Percentiles rank a stretch among this genome's conserved stretches.
These are phyloP conservation scores for Eurois occulta DNA, from an alignment of 2,888 invertebrate genomes.

Conservation along the genomic window DNA sequence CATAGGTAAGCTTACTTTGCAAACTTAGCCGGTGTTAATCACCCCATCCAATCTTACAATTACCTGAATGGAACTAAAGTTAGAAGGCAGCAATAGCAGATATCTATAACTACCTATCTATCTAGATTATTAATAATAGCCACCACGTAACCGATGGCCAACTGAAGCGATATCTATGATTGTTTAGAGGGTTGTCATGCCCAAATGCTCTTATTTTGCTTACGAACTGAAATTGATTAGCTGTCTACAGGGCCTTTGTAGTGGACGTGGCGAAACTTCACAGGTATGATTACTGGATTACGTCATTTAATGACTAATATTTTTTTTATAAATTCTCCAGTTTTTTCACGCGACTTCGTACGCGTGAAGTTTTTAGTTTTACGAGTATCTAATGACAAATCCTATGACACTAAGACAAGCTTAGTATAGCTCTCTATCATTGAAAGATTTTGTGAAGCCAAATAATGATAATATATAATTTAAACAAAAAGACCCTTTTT, in stretches of 20 bases:
- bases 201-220: neutral
- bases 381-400: neutral
- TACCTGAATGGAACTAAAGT: neutral
- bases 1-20: neutral
- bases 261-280: neutral
- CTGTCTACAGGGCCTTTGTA: no score
- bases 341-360: no score
- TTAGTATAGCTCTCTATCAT: neutral
- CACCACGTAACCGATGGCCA: neutral
- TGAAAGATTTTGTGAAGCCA: neutral
- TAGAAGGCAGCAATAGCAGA: neutral
- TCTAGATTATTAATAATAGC: neutral
- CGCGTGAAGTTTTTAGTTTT: neutral
- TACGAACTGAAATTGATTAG: neutral
- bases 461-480: no score
- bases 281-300: neutral
- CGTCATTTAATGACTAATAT: neutral
- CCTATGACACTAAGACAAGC: neutral
- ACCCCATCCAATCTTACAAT: neutral
- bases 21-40: neutral
- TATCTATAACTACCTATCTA: neutral
- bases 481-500: no score
- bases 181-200: neutral
- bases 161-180: slow-evolving; percentile 1
- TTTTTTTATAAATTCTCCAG: neutral